Conservation (phyloP, 2,888 invertebrate species). For the Morpho deidamia region DNA sequence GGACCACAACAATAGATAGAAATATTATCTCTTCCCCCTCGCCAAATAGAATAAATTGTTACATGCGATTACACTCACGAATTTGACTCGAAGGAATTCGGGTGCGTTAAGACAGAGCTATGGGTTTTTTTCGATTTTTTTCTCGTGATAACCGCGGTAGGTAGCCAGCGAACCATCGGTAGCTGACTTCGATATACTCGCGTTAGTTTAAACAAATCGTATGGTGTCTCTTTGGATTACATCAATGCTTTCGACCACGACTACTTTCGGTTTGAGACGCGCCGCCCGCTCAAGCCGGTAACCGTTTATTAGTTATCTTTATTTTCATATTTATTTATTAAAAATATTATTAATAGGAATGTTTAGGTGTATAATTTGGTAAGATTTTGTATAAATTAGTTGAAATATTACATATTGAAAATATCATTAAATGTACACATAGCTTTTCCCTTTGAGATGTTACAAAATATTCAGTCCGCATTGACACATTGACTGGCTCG, state of each 20-base stretch:
- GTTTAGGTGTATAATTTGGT: too few relatives aligned
- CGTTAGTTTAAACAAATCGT: slow-evolving; percentile 77
- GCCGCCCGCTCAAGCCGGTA: slow-evolving; percentile 7
- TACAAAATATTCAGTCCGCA: too few relatives aligned
- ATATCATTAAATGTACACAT: too few relatives aligned
- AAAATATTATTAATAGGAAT: too few relatives aligned
- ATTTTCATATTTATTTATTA: background rate
- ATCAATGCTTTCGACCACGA: slow-evolving; percentile 46
- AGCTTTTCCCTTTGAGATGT: too few relatives aligned
- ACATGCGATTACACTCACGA: slow-evolving; percentile 71
- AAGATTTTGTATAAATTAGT: too few relatives aligned
- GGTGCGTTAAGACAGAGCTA: slow-evolving; percentile 60
- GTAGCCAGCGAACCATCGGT: slow-evolving; percentile 76
- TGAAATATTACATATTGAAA: too few relatives aligned
- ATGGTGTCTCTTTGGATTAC: slow-evolving; percentile 65
- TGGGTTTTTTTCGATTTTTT: slow-evolving; percentile 52
- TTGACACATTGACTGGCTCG: too few relatives aligned
- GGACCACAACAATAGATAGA: slow-evolving; percentile 24
- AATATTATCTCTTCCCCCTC: slow-evolving; percentile 19
- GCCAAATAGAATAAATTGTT: slow-evolving; percentile 63
- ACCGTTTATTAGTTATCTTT: background rate
- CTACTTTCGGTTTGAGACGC: slow-evolving; percentile 11
- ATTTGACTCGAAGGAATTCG: slow-evolving; percentile 73
- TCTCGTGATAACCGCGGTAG: slow-evolving; percentile 56
- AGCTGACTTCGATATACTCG: slow-evolving; percentile 67